phyloP scores from a whole-genome alignment of 2,797 vertebrate species.

The Chelidonichthys spinosus region DNA sequence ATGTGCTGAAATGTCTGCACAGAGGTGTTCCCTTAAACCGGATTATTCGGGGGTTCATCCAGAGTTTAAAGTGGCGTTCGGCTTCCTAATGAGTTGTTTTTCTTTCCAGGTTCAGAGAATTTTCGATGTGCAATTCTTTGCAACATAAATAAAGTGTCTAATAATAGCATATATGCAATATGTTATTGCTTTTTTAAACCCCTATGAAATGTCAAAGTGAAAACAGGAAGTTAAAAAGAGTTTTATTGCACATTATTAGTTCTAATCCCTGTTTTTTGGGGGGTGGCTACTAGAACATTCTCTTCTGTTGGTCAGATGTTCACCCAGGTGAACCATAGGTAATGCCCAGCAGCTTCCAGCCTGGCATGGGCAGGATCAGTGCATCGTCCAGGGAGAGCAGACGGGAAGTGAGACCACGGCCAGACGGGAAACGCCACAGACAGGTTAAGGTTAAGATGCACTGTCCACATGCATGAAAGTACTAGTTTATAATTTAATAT shows the following conservation, averaged over 20 bases:
- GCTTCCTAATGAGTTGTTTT: not conserved
- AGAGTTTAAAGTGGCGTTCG: not conserved
- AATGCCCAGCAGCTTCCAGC: slow-evolving; percentile 41
- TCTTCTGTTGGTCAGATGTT: slow-evolving; percentile 32
- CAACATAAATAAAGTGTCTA: not conserved
- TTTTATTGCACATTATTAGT: not conserved
- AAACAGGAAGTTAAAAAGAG: not conserved
- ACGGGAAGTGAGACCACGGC: slow-evolving; percentile 20
- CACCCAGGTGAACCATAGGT: slow-evolving; percentile 46
- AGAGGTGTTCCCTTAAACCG: not conserved
- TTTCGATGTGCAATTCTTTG: not conserved
- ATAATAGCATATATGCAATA: not conserved
- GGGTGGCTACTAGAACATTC: not conserved
- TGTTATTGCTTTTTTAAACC: not conserved
- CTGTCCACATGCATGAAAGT: not conserved
- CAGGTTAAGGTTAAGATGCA: not conserved
- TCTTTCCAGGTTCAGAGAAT: not conserved
- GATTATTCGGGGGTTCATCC: not conserved
- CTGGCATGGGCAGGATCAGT: slow-evolving; percentile 22
- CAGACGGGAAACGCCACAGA: not conserved
- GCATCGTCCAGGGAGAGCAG: slow-evolving; percentile 33
- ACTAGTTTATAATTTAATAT: too few species aligned
- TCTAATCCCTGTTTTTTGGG: not conserved
- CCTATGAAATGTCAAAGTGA: too few species aligned
- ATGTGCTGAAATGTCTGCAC: not conserved